Conservation (phyloP, 2,113 vertebrate genomes). For the Neodon shergylaensis region DNA sequence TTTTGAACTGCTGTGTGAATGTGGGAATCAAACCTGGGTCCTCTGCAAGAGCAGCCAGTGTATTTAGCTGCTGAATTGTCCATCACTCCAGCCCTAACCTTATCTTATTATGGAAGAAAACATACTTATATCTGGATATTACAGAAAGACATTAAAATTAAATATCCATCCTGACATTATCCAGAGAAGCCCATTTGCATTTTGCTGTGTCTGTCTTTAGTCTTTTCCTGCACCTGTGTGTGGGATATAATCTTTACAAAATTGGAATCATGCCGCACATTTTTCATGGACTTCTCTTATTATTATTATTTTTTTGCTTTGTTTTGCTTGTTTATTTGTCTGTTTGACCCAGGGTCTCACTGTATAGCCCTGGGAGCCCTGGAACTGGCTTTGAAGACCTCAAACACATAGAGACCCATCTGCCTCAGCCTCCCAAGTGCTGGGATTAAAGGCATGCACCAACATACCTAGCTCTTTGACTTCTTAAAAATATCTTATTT, state of each 20-base stretch:
- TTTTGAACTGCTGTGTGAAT: neutral
- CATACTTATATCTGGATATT: conserved; percentile 17
- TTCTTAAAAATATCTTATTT: neutral
- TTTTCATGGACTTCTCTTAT: neutral
- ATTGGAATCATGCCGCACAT: neutral
- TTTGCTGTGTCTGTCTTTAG: neutral
- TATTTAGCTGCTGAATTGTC: neutral
- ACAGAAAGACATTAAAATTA: conserved; percentile 14
- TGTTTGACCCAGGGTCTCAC: neutral
- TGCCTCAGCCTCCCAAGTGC: neutral
- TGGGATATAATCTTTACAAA: neutral
- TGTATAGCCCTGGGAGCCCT: neutral
- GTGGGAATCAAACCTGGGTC: neutral
- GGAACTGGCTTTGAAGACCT: neutral
- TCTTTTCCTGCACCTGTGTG: neutral
- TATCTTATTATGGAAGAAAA: neutral
- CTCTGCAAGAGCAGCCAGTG: neutral
- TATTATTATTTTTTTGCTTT: neutral
- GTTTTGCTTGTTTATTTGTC: neutral
- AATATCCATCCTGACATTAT: neutral
- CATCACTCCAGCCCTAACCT: neutral
- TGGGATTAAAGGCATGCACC: neutral
- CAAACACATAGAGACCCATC: neutral
- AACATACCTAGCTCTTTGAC: neutral
- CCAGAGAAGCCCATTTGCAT: neutral